Evolutionary conservation across 2,113 vertebrate species (phyloP).

Genomic region (Phrynocephalus versicolor): DNA sequence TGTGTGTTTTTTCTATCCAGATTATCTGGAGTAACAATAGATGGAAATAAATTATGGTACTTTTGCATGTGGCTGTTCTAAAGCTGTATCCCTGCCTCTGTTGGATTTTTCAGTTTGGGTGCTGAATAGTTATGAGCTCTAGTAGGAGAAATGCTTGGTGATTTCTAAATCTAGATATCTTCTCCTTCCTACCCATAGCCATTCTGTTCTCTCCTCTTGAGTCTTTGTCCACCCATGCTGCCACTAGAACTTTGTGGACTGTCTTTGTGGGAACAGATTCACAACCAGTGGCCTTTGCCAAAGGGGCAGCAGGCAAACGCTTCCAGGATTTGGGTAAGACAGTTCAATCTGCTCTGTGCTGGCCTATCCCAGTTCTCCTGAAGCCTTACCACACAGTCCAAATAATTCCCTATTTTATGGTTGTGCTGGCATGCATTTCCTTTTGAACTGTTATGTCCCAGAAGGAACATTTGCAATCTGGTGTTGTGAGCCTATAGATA

Average conservation of each 20-base stretch:
- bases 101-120: neutral
- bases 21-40: neutral
- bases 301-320: neutral
- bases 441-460: neutral
- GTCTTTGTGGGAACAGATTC: neutral
- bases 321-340: neutral
- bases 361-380: neutral
- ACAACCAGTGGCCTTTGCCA: neutral
- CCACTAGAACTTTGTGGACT: neutral
- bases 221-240: neutral
- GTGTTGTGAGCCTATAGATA: neutral
- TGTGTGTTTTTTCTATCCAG: constrained; percentile 38
- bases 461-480: neutral
- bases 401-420: neutral
- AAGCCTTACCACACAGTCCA: neutral
- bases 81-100: no score
- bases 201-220: neutral
- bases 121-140: neutral
- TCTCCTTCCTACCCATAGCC: no score
- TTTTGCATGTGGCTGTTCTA: no score
- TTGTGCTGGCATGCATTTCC: neutral
- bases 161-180: neutral
- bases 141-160: neutral
- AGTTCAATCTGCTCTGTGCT: neutral
- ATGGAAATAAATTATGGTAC: no score